Conservation (phyloP, 2,113 vertebrate genomes). For the Ovibos moschatus region DNA sequence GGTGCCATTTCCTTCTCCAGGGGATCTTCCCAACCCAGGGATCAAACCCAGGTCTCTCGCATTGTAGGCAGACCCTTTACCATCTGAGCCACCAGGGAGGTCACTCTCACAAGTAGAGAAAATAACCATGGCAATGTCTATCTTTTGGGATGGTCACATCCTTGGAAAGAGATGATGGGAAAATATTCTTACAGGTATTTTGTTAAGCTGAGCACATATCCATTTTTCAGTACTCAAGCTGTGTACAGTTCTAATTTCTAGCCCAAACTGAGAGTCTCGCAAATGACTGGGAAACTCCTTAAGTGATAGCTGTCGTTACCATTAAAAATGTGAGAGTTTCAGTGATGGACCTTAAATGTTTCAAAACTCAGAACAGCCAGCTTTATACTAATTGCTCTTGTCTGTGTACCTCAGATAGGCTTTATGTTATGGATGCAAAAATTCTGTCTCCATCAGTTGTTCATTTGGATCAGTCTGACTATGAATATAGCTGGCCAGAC, state of each 20-base stretch:
- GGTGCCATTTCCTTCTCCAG: neutral
- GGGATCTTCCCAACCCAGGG: neutral
- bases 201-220: neutral
- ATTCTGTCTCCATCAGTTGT: neutral
- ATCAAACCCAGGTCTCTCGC: neutral
- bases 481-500: neutral
- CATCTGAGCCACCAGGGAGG: neutral
- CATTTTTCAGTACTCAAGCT: neutral
- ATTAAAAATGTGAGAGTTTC: neutral
- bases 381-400: neutral
- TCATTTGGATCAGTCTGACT: neutral
- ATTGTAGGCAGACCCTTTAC: neutral
- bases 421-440: neutral
- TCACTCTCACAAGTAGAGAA: neutral
- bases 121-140: neutral
- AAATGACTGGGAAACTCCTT: neutral
- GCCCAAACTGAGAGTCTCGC: neutral
- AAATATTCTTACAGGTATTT: neutral
- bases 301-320: neutral
- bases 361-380: neutral
- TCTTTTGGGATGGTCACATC: neutral
- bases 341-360: neutral
- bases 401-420: neutral
- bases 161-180: neutral
- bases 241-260: neutral